Conservation (phyloP, 2,113 vertebrate genomes). For the Galbula dea region DNA sequence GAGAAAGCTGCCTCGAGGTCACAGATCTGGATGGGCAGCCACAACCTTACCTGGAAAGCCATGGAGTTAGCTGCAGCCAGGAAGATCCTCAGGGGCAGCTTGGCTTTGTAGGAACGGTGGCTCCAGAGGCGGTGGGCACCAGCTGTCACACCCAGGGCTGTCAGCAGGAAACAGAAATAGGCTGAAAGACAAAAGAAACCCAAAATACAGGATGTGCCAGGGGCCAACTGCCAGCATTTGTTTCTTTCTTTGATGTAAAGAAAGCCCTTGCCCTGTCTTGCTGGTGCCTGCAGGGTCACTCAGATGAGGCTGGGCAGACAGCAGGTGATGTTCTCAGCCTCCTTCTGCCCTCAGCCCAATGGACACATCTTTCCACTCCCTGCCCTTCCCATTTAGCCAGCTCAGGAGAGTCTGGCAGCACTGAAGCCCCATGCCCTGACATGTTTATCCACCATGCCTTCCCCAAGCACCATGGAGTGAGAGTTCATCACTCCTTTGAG, state of each 20-base stretch:
- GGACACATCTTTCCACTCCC: fast-evolving
- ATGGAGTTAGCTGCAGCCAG: conserved; percentile 82
- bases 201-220: background rate
- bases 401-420: background rate
- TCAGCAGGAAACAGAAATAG: conserved; percentile 77
- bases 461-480: background rate
- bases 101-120: conserved; percentile 83
- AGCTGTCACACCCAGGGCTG: conserved; percentile 76
- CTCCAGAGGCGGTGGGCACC: conserved; percentile 81
- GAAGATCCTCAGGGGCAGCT: conserved; percentile 80
- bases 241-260: background rate
- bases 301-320: background rate
- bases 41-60: conserved; percentile 79
- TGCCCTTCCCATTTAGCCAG: background rate
- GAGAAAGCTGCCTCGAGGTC: background rate
- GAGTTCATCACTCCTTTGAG: background rate
- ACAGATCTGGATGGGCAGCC: background rate
- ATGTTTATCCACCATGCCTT: background rate
- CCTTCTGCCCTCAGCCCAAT: background rate
- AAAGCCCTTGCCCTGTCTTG: background rate
- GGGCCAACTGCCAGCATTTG: too few species aligned
- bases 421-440: background rate
- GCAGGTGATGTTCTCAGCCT: background rate
- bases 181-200: conserved; percentile 73
- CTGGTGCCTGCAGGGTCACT: fast-evolving